phyloP scores from a whole-genome alignment of 2,797 vertebrate genomes.

The Erethizon dorsatum region DNA sequence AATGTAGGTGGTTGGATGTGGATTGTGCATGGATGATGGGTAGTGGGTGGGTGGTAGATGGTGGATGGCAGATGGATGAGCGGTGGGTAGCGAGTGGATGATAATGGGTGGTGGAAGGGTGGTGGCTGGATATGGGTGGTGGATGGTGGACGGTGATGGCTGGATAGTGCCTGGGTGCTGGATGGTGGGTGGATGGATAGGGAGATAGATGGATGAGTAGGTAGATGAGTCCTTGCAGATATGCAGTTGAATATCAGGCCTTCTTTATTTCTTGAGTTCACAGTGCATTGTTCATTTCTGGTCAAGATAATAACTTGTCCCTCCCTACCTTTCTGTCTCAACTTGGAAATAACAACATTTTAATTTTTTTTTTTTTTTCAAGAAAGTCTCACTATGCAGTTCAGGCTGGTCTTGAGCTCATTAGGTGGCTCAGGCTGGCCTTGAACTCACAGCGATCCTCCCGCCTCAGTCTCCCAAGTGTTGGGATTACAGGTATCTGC shows the following conservation, averaged over 20 bases:
- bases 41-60: background rate
- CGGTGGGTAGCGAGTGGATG: background rate
- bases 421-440: background rate
- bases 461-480: background rate
- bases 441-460: background rate
- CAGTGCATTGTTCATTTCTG: background rate
- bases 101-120: background rate
- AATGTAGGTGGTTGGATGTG: background rate
- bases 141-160: background rate
- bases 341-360: conserved; percentile 33
- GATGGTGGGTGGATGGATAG: background rate
- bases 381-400: background rate
- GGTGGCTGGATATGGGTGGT: background rate
- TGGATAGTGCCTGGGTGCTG: background rate
- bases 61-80: too few species aligned
- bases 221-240: too few species aligned
- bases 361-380: background rate
- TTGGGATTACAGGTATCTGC: background rate
- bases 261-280: background rate
- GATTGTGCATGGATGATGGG: background rate
- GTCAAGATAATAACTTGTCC: background rate
- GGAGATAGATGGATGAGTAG: background rate
- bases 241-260: background rate
- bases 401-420: background rate
- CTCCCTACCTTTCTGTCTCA: background rate